Conservation (phyloP, 2,888 invertebrate species). For the Cryptocheilus praepositus region DNA sequence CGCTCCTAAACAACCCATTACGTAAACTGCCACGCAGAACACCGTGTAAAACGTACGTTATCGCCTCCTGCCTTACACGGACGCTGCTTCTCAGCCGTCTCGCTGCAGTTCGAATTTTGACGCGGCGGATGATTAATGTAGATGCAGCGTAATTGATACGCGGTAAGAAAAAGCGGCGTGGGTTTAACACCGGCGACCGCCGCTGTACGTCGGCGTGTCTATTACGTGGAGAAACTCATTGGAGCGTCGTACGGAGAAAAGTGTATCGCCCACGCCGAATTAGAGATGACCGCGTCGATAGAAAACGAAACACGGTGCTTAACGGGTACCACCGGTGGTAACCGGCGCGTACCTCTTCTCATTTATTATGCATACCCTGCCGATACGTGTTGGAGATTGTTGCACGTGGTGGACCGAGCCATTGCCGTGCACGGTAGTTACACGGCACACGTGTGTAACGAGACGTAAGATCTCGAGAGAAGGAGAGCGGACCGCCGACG, state of each 20-base stretch:
- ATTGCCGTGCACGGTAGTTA: conserved; percentile 50
- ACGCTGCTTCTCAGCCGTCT: no score
- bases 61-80: no score
- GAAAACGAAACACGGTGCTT: conserved; percentile 58
- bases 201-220: not conserved
- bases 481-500: conserved; percentile 26
- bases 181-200: no score
- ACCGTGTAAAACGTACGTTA: no score
- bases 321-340: conserved; percentile 48
- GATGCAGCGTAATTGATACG: no score
- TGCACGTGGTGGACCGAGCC: conserved; percentile 54
- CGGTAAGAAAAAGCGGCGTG: no score
- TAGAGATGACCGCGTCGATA: conserved; percentile 62
- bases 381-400: conserved; percentile 67
- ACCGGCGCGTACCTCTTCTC: conserved; percentile 54
- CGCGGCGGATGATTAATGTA: no score
- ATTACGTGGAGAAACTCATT: not conserved
- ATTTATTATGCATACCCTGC: conserved; percentile 68
- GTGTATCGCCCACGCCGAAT: conserved; percentile 56
- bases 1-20: no score
- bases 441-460: conserved; percentile 64
- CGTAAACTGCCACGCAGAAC: no score
- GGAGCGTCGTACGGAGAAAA: conserved; percentile 31
- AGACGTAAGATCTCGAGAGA: conserved; percentile 57
- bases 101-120: no score